Evolutionary conservation across 2,888 invertebrate species (phyloP), one percentile per base, ranked within the genome.

Genomic region (Hylaea fasciaria): DNA sequence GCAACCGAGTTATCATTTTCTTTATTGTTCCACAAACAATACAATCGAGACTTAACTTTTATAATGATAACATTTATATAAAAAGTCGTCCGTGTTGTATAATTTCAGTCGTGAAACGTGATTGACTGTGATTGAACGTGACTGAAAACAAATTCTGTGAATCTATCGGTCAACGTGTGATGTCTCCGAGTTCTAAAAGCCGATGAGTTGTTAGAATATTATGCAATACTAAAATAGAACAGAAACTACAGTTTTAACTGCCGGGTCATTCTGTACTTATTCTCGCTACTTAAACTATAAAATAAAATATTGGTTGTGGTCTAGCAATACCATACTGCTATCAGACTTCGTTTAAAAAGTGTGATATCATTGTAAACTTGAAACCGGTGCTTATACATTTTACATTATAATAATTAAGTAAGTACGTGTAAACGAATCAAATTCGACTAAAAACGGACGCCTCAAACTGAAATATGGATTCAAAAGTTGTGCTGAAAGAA

Each of bases 401-500:
- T 22, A 3, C 22, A 14, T 17, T 29, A 14, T 13, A n/a, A n/a
- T n/a, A n/a, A n/a, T n/a, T n/a, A n/a, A n/a, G n/a, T n/a, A 41
- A 55, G 47, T 48, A 45, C n/a, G 9, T 49, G 57, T 37, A 43
- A 41, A 47, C 28, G 43, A 40, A 55, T 40, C 40, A 39, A 16
- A 40, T 40, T 51, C 3, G 9, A 29, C 14, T 35, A 50, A 14
- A 62, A 56, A 50, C 51, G 52, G 57, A 50, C 45, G 55, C 47
- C 40, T 53, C 32, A 46, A 40, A 59, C 50, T 65, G 52, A 81
- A 74, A 59, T 12, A 95, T 95, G 95, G 94, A 95, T 78, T 93
- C 93, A 49, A 94, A 93, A 77, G 93, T 93, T 65, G 93, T 93
- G 72, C 86, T 94, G 66, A 91, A 93, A 57, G 93, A 94, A 71